Evolutionary conservation across 2,888 invertebrate species (phyloP).

Genomic region (Sphaerophoria rueppellii): DNA sequence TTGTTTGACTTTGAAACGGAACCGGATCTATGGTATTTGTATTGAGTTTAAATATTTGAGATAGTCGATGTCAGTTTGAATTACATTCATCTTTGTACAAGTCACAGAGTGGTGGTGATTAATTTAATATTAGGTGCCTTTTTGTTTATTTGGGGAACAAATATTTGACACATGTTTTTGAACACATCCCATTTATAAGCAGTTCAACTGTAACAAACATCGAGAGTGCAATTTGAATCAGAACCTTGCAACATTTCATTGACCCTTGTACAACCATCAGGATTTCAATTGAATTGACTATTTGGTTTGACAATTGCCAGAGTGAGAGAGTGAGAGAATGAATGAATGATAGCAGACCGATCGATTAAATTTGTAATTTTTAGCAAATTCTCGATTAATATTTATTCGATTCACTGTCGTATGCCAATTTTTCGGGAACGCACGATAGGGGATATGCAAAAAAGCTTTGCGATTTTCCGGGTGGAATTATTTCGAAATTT

Average conservation of each 20-base stretch:
- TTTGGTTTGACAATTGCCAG: slow-evolving; percentile 22
- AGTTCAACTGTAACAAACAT: slow-evolving; percentile 40
- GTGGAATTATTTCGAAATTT: slow-evolving; percentile 16
- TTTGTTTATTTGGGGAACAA: slow-evolving; percentile 31
- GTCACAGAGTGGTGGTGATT: slow-evolving; percentile 27
- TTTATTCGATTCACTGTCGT: neutral
- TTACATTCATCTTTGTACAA: slow-evolving; percentile 35
- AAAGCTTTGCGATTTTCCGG: slow-evolving; percentile 1
- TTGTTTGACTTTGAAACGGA: slow-evolving; percentile 25
- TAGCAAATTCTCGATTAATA: slow-evolving; percentile 24
- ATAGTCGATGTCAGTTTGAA: slow-evolving; percentile 38
- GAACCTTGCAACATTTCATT: slow-evolving; percentile 18
- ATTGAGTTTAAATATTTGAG: slow-evolving; percentile 28
- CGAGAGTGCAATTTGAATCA: slow-evolving; percentile 34
- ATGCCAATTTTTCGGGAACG: neutral
- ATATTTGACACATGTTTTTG: slow-evolving; percentile 60
- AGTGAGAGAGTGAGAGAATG: neutral
- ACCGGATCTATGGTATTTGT: neutral
- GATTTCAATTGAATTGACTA: slow-evolving; percentile 32
- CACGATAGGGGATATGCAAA: neutral
- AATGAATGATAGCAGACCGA: neutral
- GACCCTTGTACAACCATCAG: slow-evolving; percentile 12
- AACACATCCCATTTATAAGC: slow-evolving; percentile 23
- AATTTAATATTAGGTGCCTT: slow-evolving; percentile 55
- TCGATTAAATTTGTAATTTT: slow-evolving; percentile 18